These are phyloP conservation scores for Eucera pruinosa DNA, from an alignment of 2,888 invertebrate genomes.

Conservation along the genomic window DNA sequence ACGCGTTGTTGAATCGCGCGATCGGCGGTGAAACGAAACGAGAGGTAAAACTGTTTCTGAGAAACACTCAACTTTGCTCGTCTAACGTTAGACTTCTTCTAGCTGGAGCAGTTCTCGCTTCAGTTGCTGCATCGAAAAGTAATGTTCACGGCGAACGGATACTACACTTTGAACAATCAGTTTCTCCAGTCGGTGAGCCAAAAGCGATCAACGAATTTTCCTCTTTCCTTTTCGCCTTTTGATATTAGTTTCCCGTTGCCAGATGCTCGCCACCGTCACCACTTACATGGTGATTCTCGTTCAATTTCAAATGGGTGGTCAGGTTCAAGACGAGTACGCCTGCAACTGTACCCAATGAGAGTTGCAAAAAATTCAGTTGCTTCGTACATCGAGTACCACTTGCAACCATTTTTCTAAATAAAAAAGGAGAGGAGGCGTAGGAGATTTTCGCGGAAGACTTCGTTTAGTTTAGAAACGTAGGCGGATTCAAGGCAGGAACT, in stretches of 20 bases:
- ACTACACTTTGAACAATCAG: constrained; percentile 75
- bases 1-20: constrained; percentile 36
- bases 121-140: constrained; percentile 74
- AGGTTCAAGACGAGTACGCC: background rate
- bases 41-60: constrained; percentile 46
- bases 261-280: constrained; percentile 65
- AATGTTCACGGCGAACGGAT: constrained; percentile 76
- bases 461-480: no score
- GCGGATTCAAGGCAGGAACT: no score
- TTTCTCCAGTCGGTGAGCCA: constrained; percentile 76
- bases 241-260: constrained; percentile 22
- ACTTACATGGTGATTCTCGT: constrained; percentile 73
- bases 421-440: background rate
- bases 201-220: background rate
- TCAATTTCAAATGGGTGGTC: constrained; percentile 61
- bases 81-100: constrained; percentile 51
- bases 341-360: background rate
- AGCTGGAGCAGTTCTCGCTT: constrained; percentile 77
- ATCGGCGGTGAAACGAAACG: constrained; percentile 33
- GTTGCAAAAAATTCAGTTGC: background rate
- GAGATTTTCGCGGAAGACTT: background rate
- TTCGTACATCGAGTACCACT: no score
- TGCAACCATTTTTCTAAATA: background rate
- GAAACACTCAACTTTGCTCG: no score
- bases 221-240: no score